Evolutionary conservation across 2,113 vertebrate species (phyloP).

Genomic region (Antidorcas marsupialis): DNA sequence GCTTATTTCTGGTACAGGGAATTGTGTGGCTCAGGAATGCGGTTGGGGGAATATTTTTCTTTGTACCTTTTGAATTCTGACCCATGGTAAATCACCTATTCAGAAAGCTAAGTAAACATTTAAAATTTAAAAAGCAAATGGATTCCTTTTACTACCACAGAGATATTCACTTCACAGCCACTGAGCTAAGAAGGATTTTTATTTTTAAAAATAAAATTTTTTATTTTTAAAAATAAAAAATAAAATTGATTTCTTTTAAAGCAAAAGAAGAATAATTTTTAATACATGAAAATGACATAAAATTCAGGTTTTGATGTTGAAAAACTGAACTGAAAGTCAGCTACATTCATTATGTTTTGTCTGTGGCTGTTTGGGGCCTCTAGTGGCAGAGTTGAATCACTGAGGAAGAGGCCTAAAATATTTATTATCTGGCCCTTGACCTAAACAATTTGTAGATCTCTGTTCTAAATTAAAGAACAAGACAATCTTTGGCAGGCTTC

Average conservation of each 20-base stretch:
- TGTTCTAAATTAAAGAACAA: slow-evolving; percentile 4
- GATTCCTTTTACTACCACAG: background rate
- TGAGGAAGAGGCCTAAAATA: background rate
- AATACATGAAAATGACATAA: background rate
- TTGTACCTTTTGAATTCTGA: background rate
- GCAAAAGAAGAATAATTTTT: background rate
- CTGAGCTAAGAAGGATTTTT: background rate
- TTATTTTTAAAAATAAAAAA: background rate
- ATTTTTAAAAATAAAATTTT: background rate
- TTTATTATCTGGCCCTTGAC: background rate
- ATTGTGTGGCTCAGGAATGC: background rate
- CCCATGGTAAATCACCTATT: background rate
- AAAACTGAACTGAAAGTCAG: background rate
- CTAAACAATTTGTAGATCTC: background rate
- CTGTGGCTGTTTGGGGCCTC: background rate
- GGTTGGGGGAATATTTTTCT: background rate
- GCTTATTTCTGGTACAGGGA: background rate
- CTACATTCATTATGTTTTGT: background rate
- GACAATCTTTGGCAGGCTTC: background rate
- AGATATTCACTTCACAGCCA: background rate
- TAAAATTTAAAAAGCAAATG: background rate
- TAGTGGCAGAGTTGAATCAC: background rate
- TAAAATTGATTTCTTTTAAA: background rate
- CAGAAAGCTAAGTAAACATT: background rate
- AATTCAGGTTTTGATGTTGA: background rate